A percentile compares a stretch with the other conserved stretches of the same genome.
Conservation (phyloP, 2,113 vertebrate genomes). For the Synchiropus splendidus region DNA sequence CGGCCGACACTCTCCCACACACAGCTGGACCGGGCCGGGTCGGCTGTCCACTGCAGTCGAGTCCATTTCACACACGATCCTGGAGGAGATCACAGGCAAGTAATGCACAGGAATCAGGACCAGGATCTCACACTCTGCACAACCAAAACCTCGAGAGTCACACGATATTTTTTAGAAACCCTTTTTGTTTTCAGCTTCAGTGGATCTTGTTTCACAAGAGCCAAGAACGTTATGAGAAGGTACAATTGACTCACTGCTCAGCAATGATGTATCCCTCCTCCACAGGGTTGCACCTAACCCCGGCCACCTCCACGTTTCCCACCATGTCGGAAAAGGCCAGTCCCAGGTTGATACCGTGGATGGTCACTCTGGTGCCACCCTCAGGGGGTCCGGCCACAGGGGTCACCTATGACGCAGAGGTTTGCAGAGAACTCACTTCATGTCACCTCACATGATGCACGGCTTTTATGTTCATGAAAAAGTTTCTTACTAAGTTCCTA, state of each 20-base stretch:
- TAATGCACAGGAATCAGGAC: not conserved
- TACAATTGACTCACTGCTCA: slow-evolving; percentile 80
- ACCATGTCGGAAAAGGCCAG: slow-evolving; percentile 90
- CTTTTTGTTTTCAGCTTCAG: too few species aligned
- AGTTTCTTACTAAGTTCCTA: too few species aligned
- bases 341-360: slow-evolving; percentile 88
- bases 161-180: too few species aligned
- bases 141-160: too few species aligned
- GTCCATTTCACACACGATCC: slow-evolving; percentile 97
- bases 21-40: slow-evolving; percentile 84
- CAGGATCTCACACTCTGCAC: too few species aligned
- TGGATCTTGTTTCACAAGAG: too few species aligned
- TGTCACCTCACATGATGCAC: not conserved
- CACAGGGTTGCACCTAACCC: slow-evolving; percentile 81
- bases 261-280: slow-evolving; percentile 88
- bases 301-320: slow-evolving; percentile 85
- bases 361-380: slow-evolving; percentile 91
- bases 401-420: slow-evolving; percentile 70
- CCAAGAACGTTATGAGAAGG: not conserved
- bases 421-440: not conserved
- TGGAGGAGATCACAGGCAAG: slow-evolving; percentile 31
- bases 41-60: slow-evolving; percentile 66
- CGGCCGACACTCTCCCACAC: slow-evolving; percentile 87
- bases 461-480: not conserved
- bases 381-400: slow-evolving; percentile 90